Evolutionary conservation across 2,888 invertebrate genomes (phyloP).

Genomic region (Dryobota labecula): DNA sequence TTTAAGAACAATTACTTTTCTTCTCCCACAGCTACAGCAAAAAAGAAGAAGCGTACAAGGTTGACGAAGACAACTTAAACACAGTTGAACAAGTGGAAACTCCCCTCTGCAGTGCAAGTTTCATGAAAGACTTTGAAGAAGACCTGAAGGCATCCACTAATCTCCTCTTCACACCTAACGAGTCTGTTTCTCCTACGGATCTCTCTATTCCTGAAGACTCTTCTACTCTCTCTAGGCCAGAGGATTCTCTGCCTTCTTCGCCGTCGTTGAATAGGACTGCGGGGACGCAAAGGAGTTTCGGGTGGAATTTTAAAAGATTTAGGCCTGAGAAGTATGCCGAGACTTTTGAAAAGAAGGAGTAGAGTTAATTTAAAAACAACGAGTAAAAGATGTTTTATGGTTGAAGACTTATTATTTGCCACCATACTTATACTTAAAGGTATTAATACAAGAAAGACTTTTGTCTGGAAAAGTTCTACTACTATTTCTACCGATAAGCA

Average conservation of each 20-base stretch:
- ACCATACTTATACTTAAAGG: not conserved
- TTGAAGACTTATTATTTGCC: not conserved
- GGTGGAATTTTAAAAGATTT: slow-evolving; percentile 83
- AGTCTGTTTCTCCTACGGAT: slow-evolving; percentile 75
- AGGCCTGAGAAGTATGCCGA: slow-evolving; percentile 73
- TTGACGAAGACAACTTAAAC: slow-evolving; percentile 92
- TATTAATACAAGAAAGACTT: not conserved
- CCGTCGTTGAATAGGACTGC: slow-evolving; percentile 75
- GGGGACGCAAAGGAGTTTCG: slow-evolving; percentile 81
- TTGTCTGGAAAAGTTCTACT: not conserved
- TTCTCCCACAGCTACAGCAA: slow-evolving; percentile 87
- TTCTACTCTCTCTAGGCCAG: slow-evolving; percentile 69
- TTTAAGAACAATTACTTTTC: not conserved
- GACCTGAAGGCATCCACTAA: slow-evolving; percentile 80
- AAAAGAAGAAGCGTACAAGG: slow-evolving; percentile 89
- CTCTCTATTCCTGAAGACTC: slow-evolving; percentile 76
- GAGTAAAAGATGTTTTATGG: not conserved
- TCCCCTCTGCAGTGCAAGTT: slow-evolving; percentile 94
- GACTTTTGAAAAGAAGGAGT: slow-evolving; percentile 43
- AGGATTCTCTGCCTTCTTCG: slow-evolving; percentile 77
- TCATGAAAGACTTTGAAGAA: slow-evolving; percentile 87
- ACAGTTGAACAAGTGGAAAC: slow-evolving; percentile 92
- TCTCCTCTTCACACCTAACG: slow-evolving; percentile 73
- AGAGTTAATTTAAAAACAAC: not conserved
- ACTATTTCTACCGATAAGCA: not conserved